These are phyloP conservation scores for Pongo abelii DNA, from an alignment of 2,113 vertebrate species.

Conservation along the genomic window DNA sequence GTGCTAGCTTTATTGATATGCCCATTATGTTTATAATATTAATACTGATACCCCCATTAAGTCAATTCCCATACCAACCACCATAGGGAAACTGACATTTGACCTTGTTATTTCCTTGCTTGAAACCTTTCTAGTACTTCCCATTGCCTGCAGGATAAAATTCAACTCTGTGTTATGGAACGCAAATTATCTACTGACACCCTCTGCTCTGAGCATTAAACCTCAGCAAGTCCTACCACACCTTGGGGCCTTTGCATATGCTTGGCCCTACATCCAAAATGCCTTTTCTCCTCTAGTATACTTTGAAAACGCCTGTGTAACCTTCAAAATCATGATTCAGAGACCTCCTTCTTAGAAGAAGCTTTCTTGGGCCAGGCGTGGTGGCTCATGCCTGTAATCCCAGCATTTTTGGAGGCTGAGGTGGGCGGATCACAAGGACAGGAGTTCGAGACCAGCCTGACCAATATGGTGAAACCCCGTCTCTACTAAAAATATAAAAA, in stretches of 20 bases:
- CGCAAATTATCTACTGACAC: not conserved
- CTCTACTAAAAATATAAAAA: too few species aligned
- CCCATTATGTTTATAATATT: not conserved
- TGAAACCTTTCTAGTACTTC: not conserved
- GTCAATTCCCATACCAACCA: not conserved
- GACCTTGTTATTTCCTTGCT: not conserved
- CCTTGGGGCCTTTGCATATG: not conserved
- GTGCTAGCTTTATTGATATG: not conserved
- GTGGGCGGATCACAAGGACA: too few species aligned
- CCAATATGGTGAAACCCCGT: too few species aligned
- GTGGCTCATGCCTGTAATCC: too few species aligned
- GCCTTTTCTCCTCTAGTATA: not conserved
- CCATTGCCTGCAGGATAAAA: not conserved
- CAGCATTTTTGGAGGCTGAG: too few species aligned
- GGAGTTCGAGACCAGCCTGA: too few species aligned
- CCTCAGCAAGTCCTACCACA: not conserved
- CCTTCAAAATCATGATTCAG: not conserved
- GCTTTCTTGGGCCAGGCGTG: not conserved
- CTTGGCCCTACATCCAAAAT: not conserved
- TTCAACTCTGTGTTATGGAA: not conserved
- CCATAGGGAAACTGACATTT: not conserved
- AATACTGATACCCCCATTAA: fast-evolving
- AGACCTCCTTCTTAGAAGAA: not conserved
- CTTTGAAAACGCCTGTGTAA: not conserved
- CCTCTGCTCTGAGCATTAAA: not conserved